Evolutionary conservation across 2,888 invertebrate species (phyloP).

Genomic region (Sinelater perroti): DNA sequence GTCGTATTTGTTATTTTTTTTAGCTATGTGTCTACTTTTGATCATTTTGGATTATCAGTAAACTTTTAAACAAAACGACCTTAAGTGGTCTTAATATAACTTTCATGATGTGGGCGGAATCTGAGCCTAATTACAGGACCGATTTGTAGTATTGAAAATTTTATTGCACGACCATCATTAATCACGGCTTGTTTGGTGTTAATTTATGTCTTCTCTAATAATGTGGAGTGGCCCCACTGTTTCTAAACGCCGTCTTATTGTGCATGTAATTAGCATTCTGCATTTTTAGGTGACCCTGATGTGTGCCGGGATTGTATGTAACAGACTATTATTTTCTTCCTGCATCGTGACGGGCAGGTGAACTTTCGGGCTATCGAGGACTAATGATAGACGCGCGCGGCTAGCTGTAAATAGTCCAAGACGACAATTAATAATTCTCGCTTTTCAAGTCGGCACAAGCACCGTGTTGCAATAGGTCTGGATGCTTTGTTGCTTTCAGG

Average conservation of each 20-base stretch:
- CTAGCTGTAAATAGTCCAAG: too few species aligned
- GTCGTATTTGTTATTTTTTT: too few species aligned
- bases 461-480: too few species aligned
- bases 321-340: background rate
- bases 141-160: constrained; percentile 38
- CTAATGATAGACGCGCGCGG: too few species aligned
- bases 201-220: constrained; percentile 52
- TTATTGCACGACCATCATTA: constrained; percentile 51
- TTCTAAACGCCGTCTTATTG: constrained; percentile 43
- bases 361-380: background rate
- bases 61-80: too few species aligned
- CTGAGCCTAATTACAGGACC: constrained; percentile 19
- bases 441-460: too few species aligned
- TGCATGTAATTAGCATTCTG: constrained; percentile 21
- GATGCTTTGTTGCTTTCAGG: too few species aligned
- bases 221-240: constrained; percentile 46
- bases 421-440: too few species aligned
- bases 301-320: constrained; percentile 3
- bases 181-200: constrained; percentile 53
- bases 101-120: too few species aligned
- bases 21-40: too few species aligned
- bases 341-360: background rate
- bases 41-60: too few species aligned
- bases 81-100: too few species aligned
- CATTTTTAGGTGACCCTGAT: constrained; percentile 8